These are phyloP conservation scores for Dexiosoma caninum DNA, from an alignment of 2,888 invertebrate species.

Conservation along the genomic window DNA sequence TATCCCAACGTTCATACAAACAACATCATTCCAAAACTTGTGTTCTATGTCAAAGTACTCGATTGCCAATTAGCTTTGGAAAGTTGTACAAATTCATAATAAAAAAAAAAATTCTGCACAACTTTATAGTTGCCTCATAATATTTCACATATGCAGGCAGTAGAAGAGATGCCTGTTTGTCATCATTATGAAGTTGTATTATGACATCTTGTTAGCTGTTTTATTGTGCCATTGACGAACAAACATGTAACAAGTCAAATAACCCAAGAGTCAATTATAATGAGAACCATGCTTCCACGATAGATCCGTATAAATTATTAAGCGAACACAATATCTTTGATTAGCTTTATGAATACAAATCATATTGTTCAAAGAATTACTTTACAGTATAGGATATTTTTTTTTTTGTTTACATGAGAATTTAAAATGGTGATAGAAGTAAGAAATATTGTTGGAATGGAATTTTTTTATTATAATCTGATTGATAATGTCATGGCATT, in stretches of 20 bases:
- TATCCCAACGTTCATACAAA: not conserved
- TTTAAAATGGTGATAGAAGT: no score
- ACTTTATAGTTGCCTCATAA: not conserved
- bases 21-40: no score
- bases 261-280: constrained; percentile 23
- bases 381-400: no score
- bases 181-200: constrained; percentile 24
- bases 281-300: not conserved
- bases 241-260: constrained; percentile 38
- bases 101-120: no score
- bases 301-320: no score
- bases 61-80: not conserved
- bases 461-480: no score
- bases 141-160: not conserved
- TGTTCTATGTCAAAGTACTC: not conserved
- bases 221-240: constrained; percentile 21
- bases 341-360: no score
- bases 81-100: not conserved
- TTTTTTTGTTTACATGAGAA: no score
- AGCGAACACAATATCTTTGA: no score
- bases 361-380: no score
- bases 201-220: not conserved
- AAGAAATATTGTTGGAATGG: no score
- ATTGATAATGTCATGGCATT: no score
- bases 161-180: not conserved